A percentile compares a stretch with the other conserved stretches of the same genome.
Evolutionary conservation across 2,113 vertebrate genomes (phyloP).

Genomic region (Ibidorhyncha struthersii): DNA sequence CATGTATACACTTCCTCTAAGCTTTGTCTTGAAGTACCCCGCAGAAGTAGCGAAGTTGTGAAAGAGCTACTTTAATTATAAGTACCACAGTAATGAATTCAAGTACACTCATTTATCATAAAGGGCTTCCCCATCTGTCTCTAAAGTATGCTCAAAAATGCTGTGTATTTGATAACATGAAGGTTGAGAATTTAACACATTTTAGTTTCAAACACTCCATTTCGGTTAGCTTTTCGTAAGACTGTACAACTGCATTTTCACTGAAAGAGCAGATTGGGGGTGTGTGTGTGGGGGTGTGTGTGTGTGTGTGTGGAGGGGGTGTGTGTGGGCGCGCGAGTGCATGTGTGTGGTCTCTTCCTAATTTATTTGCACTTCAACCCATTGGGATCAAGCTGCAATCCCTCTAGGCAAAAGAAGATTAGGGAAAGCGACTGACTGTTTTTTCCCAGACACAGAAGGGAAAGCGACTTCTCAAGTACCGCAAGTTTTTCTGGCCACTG

Average conservation of each 20-base stretch:
- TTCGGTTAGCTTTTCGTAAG: slow-evolving; percentile 9
- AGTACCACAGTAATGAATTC: slow-evolving; percentile 79
- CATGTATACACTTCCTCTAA: not conserved
- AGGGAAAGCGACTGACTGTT: slow-evolving; percentile 62
- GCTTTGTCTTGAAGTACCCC: slow-evolving; percentile 58
- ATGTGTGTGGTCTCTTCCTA: slow-evolving; percentile 80
- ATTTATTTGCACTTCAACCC: slow-evolving; percentile 79
- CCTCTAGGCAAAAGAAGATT: slow-evolving; percentile 78
- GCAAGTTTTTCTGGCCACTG: slow-evolving; percentile 78
- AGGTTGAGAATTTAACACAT: slow-evolving; percentile 66
- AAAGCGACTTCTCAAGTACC: slow-evolving; percentile 77
- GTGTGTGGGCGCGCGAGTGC: accelerated
- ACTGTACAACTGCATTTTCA: slow-evolving; percentile 13
- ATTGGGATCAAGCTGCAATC: slow-evolving; percentile 73
- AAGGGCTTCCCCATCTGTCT: slow-evolving; percentile 80
- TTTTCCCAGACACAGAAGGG: slow-evolving; percentile 70
- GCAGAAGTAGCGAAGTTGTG: slow-evolving; percentile 67
- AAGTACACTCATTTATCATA: slow-evolving; percentile 81
- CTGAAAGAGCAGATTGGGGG: not conserved
- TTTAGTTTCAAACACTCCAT: slow-evolving; percentile 41
- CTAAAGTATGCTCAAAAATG: slow-evolving; percentile 79
- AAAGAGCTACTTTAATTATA: slow-evolving; percentile 79
- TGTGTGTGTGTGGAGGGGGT: not conserved
- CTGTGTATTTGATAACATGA: slow-evolving; percentile 79
- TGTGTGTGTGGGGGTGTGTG: not conserved